A percentile compares a stretch with the other conserved stretches of the same genome.
Conservation (phyloP, 2,113 vertebrate genomes). For the Poeciliopsis occidentalis region DNA sequence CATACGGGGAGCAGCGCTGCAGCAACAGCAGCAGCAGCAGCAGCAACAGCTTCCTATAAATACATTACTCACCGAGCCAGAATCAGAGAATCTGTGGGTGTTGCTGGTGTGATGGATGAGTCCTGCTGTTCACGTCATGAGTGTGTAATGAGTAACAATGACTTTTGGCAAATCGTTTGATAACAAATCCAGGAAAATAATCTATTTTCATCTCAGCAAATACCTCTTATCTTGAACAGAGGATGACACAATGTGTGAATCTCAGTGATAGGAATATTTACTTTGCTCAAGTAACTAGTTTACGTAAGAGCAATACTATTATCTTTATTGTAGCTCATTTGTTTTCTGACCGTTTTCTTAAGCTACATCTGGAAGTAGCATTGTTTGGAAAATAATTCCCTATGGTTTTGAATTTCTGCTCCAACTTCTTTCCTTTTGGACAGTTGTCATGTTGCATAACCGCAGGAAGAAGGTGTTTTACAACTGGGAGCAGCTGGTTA, state of each 20-base stretch:
- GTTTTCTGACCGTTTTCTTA: not conserved
- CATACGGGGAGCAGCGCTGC: constrained; percentile 15
- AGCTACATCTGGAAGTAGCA: not conserved
- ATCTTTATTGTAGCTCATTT: not conserved
- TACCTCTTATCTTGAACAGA: not conserved
- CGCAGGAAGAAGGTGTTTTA: too few species aligned
- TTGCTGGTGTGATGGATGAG: constrained; percentile 22
- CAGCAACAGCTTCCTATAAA: constrained; percentile 35
- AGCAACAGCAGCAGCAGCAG: constrained; percentile 15
- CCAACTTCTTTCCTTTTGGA: too few species aligned
- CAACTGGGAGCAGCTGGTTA: too few species aligned
- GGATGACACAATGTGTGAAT: not conserved
- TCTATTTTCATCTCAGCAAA: not conserved
- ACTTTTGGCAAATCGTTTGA: constrained; percentile 35
- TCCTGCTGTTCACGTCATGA: constrained; percentile 32
- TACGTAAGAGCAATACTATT: not conserved
- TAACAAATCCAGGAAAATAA: not conserved
- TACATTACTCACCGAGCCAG: constrained; percentile 47
- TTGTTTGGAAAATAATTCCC: too few species aligned
- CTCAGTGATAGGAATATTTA: not conserved
- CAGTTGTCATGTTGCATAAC: too few species aligned
- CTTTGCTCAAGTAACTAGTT: not conserved
- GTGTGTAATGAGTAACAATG: constrained; percentile 38
- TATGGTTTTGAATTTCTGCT: too few species aligned
- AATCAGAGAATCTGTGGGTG: constrained; percentile 40